These are phyloP conservation scores for Metopia argyrocephala DNA, from an alignment of 2,888 invertebrate genomes.

Conservation along the genomic window DNA sequence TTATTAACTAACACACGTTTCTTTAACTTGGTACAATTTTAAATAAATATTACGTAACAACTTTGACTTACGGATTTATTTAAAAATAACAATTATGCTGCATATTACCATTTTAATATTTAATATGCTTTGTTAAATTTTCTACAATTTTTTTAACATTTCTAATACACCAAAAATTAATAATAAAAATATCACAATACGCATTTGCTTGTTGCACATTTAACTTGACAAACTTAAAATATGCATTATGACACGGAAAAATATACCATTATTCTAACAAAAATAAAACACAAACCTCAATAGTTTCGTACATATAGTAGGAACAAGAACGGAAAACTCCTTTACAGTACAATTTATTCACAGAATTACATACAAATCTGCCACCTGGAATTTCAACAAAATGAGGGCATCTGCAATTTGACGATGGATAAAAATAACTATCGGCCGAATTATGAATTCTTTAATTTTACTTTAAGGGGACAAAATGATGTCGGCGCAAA, in stretches of 20 bases:
- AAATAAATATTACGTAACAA: background rate
- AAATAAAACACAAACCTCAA: conserved; percentile 26
- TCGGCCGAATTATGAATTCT: conserved; percentile 72
- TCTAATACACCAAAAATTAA: background rate
- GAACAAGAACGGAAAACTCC: conserved; percentile 64
- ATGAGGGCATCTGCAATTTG: conserved; percentile 67
- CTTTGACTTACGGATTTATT: background rate
- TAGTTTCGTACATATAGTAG: conserved; percentile 54
- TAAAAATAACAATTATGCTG: background rate
- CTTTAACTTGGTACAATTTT: conserved; percentile 9
- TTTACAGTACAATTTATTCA: conserved; percentile 67
- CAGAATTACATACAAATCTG: conserved; percentile 69
- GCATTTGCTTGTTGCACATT: conserved; percentile 34
- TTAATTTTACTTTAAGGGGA: conserved; percentile 81
- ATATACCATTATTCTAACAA: background rate
- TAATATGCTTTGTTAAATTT: background rate
- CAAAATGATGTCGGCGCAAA: conserved; percentile 82
- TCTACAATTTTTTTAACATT: conserved; percentile 3
- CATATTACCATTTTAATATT: background rate
- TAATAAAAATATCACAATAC: background rate
- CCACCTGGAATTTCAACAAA: conserved; percentile 61
- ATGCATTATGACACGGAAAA: background rate
- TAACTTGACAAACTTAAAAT: conserved; percentile 1
- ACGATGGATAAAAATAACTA: conserved; percentile 66
- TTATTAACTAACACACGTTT: conserved; percentile 15